Base-by-base conservation (phyloP, 1,140 invertebrate species). In the Homarus americanus region DNA sequence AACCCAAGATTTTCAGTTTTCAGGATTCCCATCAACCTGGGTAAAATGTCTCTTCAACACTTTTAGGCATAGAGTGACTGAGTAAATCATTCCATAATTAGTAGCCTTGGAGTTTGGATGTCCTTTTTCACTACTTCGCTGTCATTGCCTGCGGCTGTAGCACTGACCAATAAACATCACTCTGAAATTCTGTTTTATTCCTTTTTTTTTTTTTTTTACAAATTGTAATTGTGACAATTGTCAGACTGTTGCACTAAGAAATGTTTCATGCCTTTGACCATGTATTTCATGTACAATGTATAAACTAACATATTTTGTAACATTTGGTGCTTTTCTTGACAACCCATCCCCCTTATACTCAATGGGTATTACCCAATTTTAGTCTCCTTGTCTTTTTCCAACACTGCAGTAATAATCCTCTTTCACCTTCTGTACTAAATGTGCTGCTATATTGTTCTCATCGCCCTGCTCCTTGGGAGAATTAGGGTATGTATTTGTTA, bases 11-110 rank as follows among this genome's bases (percentile, higher is more conserved):
- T 87, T 24, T 83, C 38, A 40, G 40, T 63, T 63, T 82, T 36
- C 53, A 82, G 36, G n/a, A 10, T 49, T 53, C 53, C 44, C 9
- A 58, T 32, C 28, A 32, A 63, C 72, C 20, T 75, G 49, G 44
- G 80, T 36, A 41, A n/a, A 84, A 72, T 72, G 66, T 84, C 36
- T 79, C 58, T 66, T 66, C 63, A 84, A 66, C 34, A 69, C 24
- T 41, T n/a, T 73, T 76, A 63, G 73, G 84, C 73, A 87, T 49
- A 41, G 82, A 69, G 17, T 69, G 82, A 83, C 82, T 58, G 58
- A 90, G 80, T 83, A 75, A 75, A 90, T 90, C 88, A 90, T 90
- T 90, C 88, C 88, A 90, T 90, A 90, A 78, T 90, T 73, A 84
- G 49, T 78, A 90, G 72, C 88, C 79, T 76, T 76, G 82, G 53